Evolutionary conservation across 1,140 invertebrate genomes (phyloP).

Genomic region (Zaprionus taronus): DNA sequence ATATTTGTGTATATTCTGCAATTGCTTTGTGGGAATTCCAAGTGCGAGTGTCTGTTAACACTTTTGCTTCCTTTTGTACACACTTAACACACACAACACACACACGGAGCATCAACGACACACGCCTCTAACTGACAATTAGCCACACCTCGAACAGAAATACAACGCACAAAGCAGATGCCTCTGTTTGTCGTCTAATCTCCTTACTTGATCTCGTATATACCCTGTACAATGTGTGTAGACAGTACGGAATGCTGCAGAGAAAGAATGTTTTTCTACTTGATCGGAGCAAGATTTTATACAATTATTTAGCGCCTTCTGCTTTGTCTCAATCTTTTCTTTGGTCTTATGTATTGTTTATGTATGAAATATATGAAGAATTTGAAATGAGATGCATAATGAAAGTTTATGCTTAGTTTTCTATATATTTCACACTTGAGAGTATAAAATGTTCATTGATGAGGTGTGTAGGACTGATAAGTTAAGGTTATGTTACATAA

Average conservation of each 20-base stretch:
- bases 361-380: not conserved
- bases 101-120: constrained; percentile 15
- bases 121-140: constrained; percentile 26
- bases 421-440: too few species aligned
- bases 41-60: constrained; percentile 18
- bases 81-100: constrained; percentile 65
- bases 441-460: not conserved
- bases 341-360: not conserved
- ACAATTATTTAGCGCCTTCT: not conserved
- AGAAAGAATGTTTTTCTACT: not conserved
- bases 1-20: not conserved
- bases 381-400: not conserved
- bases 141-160: constrained; percentile 50
- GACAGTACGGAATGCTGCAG: not conserved
- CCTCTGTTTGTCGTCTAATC: constrained; percentile 14
- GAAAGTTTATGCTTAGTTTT: too few species aligned
- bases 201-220: constrained; percentile 13
- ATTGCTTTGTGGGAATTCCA: not conserved
- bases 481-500: not conserved
- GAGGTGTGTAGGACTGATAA: not conserved
- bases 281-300: not conserved
- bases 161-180: constrained; percentile 6
- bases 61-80: constrained; percentile 45
- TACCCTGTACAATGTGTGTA: constrained; percentile 19
- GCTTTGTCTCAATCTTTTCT: not conserved